A percentile compares a stretch with the other conserved stretches of the same genome.
Conservation (phyloP, 2,113 vertebrate genomes). For the Trichomycterus rosablanca region DNA sequence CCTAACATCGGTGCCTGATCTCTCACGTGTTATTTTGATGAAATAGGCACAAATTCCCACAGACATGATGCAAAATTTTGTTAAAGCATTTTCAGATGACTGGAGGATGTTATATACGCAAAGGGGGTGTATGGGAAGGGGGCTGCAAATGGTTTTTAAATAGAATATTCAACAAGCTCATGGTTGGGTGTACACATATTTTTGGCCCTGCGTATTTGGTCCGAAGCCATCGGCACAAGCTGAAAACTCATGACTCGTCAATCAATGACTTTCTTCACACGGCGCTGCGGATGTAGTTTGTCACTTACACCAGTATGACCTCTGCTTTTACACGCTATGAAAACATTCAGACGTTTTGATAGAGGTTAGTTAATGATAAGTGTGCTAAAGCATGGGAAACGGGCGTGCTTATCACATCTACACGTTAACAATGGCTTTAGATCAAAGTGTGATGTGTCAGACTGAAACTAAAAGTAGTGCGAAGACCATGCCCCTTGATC, state of each 20-base stretch:
- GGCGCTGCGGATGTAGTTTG: constrained; percentile 42
- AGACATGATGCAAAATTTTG: too few relatives aligned
- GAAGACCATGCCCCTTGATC: too few relatives aligned
- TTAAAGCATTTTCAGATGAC: too few relatives aligned
- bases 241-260: constrained; percentile 46
- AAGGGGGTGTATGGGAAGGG: too few relatives aligned
- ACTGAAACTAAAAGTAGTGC: constrained; percentile 49
- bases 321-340: constrained; percentile 40
- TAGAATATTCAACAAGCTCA: too few relatives aligned
- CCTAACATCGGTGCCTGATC: too few relatives aligned
- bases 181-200: too few relatives aligned
- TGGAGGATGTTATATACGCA: too few relatives aligned
- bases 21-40: too few relatives aligned
- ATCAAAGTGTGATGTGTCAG: constrained; percentile 15
- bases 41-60: too few relatives aligned
- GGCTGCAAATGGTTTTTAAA: too few relatives aligned
- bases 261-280: constrained; percentile 55
- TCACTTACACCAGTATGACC: constrained; percentile 47
- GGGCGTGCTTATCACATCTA: constrained; percentile 26
- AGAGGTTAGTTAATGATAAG: constrained; percentile 54
- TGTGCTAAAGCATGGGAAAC: constrained; percentile 18
- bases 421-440: constrained; percentile 10
- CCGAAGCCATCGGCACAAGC: constrained; percentile 18
- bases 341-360: constrained; percentile 47
- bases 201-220: too few relatives aligned